phyloP scores from a whole-genome alignment of 2,113 vertebrate genomes.

The Vidua macroura region DNA sequence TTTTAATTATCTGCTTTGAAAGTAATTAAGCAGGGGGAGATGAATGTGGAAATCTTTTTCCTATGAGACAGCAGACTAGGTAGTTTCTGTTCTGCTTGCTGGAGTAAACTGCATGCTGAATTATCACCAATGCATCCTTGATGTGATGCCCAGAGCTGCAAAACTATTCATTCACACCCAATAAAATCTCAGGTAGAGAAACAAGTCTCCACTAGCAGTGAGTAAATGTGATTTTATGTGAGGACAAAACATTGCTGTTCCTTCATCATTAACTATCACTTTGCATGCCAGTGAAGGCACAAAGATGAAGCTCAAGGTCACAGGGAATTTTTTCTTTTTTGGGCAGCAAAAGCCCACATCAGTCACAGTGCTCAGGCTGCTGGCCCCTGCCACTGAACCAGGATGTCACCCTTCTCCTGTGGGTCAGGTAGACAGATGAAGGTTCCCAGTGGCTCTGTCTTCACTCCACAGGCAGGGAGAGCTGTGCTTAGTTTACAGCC shows the following conservation, averaged over 20 bases:
- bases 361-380: not conserved
- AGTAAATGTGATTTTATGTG: not conserved
- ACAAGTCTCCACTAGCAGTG: not conserved
- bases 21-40: not conserved
- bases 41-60: not conserved
- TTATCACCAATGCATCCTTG: not conserved
- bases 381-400: not conserved
- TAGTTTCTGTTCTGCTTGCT: not conserved
- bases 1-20: conserved; percentile 64
- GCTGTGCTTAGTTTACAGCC: not conserved
- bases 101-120: not conserved
- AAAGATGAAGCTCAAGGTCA: not conserved
- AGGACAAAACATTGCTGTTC: not conserved
- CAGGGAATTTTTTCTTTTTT: not conserved
- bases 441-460: not conserved
- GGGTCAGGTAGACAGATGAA: not conserved
- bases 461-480: not conserved
- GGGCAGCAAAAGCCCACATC: not conserved
- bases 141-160: not conserved
- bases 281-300: not conserved
- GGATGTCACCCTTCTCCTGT: not conserved
- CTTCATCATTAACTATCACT: not conserved
- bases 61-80: not conserved
- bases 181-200: not conserved
- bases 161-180: not conserved